These are phyloP conservation scores for Forbesichthys papilliferus DNA, from an alignment of 2,113 vertebrate genomes.

Conservation along the genomic window DNA sequence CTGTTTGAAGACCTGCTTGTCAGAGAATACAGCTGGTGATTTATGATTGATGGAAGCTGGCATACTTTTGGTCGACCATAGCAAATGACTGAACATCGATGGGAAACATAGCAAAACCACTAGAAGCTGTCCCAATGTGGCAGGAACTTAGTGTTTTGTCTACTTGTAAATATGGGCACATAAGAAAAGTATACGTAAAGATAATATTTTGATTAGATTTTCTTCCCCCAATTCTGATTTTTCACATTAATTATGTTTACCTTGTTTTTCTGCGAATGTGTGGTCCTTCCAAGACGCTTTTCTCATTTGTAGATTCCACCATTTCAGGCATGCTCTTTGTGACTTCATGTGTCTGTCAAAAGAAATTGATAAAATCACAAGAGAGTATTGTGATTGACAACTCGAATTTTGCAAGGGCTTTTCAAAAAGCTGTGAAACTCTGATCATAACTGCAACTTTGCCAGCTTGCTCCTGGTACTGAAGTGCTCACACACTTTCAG, in stretches of 20 bases:
- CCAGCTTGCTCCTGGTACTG: background rate
- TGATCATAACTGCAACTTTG: background rate
- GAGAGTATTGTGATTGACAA: background rate
- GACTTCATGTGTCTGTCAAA: background rate
- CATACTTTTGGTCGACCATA: too few species aligned
- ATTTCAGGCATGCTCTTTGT: background rate
- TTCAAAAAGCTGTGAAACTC: background rate
- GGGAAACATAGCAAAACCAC: background rate
- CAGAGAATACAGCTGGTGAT: too few species aligned
- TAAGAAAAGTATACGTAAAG: constrained; percentile 30
- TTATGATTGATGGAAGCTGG: too few species aligned
- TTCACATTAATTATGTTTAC: constrained; percentile 1
- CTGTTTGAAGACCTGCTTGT: too few species aligned
- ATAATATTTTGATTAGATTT: constrained; percentile 24
- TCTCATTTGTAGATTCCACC: background rate
- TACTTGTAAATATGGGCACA: constrained; percentile 48
- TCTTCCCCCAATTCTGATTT: background rate
- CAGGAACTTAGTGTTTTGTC: constrained; percentile 17
- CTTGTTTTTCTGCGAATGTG: too few species aligned
- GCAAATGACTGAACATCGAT: too few species aligned
- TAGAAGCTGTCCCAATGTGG: constrained; percentile 6
- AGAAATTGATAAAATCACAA: background rate
- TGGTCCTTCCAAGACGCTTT: background rate
- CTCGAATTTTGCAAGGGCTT: background rate
- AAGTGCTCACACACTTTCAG: background rate